Evolutionary conservation across 2,113 vertebrate genomes (phyloP).

Genomic region (human): DNA sequence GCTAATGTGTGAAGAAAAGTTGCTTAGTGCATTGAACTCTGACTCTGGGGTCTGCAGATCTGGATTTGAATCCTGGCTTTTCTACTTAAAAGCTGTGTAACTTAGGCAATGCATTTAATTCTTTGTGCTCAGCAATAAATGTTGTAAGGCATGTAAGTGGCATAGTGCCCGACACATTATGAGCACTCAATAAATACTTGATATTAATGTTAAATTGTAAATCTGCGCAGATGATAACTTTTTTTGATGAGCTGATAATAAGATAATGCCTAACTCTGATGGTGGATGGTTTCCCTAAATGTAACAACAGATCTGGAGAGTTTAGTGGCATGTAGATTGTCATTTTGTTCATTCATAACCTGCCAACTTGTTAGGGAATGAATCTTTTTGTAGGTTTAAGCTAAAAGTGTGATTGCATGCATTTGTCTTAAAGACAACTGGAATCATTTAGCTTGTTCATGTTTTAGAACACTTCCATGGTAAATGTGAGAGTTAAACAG

Average conservation of each 20-base stretch:
- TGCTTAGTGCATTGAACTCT: background rate
- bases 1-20: background rate
- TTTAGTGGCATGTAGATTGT: background rate
- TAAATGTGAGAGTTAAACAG: background rate
- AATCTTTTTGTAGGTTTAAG: background rate
- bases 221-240: background rate
- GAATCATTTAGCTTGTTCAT: slow-evolving; percentile 30
- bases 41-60: background rate
- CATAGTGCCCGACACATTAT: background rate
- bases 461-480: background rate
- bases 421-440: slow-evolving; percentile 30
- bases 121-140: background rate
- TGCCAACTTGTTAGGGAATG: background rate
- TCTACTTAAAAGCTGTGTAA: background rate
- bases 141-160: background rate
- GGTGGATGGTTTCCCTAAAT: slow-evolving; percentile 7
- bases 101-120: background rate
- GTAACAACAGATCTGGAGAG: background rate
- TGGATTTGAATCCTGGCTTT: background rate
- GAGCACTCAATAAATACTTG: background rate
- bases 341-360: slow-evolving; percentile 23
- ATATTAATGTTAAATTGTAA: slow-evolving; percentile 35
- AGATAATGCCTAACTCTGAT: background rate
- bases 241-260: background rate
- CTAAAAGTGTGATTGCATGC: background rate